Evolutionary conservation across 2,113 vertebrate genomes (phyloP), one percentile per base, ranked within the genome.

Genomic region (Hippocampus comes): DNA sequence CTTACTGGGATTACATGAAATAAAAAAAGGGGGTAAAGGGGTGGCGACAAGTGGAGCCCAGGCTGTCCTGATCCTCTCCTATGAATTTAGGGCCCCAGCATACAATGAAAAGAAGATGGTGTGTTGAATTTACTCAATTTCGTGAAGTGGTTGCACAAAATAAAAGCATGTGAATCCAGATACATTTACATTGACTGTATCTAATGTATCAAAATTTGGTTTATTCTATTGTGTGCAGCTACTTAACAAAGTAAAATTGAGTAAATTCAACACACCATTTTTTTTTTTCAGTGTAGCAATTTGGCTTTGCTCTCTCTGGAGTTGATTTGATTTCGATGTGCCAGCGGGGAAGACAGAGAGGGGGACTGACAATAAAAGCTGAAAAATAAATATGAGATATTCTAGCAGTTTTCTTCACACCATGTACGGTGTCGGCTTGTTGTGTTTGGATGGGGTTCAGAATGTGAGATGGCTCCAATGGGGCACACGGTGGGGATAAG

Each of bases 1-100:
- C 91, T 85, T 77, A 72, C 61, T 63, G 71, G 90, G 91, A 93
- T 93, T 93, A 92, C 66, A 30, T 76, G 68, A 77, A 79, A 72
- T 64, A 75, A 73, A 51, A 69, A 57, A 57, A 78, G 72, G 71
- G 71, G 80, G 69, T 77, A 63, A 83, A 72, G 75, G 79, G 78
- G 66, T 20, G 53, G 72, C 73, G 74, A 70, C 85, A 83, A 86
- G 63, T 23, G 63, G 63, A 85, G 82, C 76, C 75, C 73, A 61
- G 71, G 89, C 81, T 82, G 81, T 68, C 53, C 76, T 68, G 77
- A 81, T 78, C 63, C 49, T 78, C 63, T 70, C 69, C 71, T 27
- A 72, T 53, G 71, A 71, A 53, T 70, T 68, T 65, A 64, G 48
- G 69, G 68, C 63, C 55, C 78, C 73, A 77, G 34, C 34, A 38